These are phyloP conservation scores for Drosophila kanapiae DNA, from an alignment of 1,140 invertebrate genomes.

Conservation along the genomic window DNA sequence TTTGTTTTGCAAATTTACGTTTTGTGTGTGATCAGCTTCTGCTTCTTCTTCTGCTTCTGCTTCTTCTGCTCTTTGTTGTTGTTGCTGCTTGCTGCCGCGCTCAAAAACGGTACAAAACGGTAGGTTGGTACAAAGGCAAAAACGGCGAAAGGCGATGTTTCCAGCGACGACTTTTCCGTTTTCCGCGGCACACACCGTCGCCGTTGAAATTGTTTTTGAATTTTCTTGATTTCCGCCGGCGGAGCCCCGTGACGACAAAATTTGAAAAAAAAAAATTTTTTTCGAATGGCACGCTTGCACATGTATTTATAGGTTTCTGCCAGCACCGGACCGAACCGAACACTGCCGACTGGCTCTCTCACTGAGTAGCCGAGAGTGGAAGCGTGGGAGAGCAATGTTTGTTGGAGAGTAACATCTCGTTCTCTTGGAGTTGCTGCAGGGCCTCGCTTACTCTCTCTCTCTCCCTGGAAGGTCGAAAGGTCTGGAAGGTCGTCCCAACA, in stretches of 20 bases:
- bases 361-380: no score
- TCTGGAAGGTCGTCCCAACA: no score
- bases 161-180: conserved; percentile 15
- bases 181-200: conserved; percentile 15
- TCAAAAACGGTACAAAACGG: conserved; percentile 4
- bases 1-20: conserved; percentile 5
- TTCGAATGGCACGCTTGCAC: background rate
- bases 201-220: conserved; percentile 8
- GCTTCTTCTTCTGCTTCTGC: background rate
- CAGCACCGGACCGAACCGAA: no score
- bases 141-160: conserved; percentile 11
- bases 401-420: no score
- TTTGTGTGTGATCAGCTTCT: conserved; percentile 8
- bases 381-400: no score
- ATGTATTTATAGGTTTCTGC: background rate
- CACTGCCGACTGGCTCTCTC: no score
- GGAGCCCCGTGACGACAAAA: background rate
- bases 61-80: background rate
- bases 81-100: background rate
- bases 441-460: no score
- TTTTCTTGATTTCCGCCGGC: conserved; percentile 2
- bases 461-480: no score
- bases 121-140: conserved; percentile 6
- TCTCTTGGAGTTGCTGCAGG: no score
- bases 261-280: conserved; percentile 3